phyloP scores from a whole-genome alignment of 2,888 invertebrate species.

The Hirtodrosophila confusa region DNA sequence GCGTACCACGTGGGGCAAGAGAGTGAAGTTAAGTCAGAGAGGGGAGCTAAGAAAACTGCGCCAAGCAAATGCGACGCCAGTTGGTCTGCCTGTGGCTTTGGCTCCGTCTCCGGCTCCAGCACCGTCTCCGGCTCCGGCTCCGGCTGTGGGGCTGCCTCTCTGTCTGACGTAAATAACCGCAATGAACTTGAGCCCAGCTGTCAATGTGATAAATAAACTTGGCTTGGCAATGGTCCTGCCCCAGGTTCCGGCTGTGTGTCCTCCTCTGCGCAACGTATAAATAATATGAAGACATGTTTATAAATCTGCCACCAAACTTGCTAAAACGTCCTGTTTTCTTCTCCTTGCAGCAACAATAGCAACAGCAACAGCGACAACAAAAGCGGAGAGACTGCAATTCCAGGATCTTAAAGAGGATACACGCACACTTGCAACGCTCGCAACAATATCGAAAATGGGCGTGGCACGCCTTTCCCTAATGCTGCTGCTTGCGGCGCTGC shows the following conservation, averaged over 20 bases:
- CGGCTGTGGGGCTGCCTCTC: background rate
- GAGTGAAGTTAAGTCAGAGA: background rate
- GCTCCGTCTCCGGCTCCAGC: background rate
- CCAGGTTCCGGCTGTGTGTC: slow-evolving; percentile 1
- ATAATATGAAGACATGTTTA: slow-evolving; percentile 26
- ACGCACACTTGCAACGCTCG: slow-evolving; percentile 6
- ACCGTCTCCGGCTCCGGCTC: background rate
- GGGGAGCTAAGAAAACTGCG: slow-evolving; percentile 25
- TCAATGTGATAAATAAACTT: slow-evolving; percentile 76
- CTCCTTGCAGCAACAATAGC: slow-evolving; percentile 24
- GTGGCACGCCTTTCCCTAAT: slow-evolving; percentile 44
- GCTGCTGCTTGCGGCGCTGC: slow-evolving; percentile 50
- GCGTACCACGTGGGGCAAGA: slow-evolving; percentile 30
- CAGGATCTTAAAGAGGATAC: background rate
- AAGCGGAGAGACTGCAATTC: background rate
- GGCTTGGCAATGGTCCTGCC: slow-evolving; percentile 18
- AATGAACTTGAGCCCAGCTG: slow-evolving; percentile 67
- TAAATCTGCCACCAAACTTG: slow-evolving; percentile 13
- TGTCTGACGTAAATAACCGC: slow-evolving; percentile 48
- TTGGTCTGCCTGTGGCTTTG: slow-evolving; percentile 32
- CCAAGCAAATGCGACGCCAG: slow-evolving; percentile 59
- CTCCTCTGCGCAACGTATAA: slow-evolving; percentile 34
- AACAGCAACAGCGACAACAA: slow-evolving; percentile 4
- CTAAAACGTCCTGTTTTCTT: slow-evolving; percentile 3
- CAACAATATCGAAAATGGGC: slow-evolving; percentile 37